These are phyloP conservation scores for Phrynosoma blainvillii DNA, from an alignment of 2,113 vertebrate genomes.

Conservation along the genomic window DNA sequence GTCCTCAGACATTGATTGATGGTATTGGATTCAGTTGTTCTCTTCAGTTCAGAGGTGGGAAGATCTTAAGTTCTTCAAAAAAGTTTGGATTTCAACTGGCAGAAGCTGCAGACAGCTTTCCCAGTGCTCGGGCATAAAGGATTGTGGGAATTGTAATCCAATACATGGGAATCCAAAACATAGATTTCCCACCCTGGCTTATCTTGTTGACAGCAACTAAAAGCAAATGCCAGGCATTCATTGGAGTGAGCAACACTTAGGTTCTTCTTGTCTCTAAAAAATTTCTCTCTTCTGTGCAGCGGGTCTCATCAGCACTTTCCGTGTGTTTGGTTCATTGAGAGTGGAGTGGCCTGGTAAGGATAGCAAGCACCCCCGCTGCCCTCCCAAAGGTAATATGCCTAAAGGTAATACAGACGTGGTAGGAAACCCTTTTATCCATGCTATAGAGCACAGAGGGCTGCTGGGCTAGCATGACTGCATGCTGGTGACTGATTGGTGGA, in stretches of 20 bases:
- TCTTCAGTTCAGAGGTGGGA: background rate
- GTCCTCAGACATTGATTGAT: background rate
- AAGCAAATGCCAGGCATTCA: too few relatives aligned
- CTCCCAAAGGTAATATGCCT: conserved; percentile 99
- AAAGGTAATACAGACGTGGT: conserved; percentile 97
- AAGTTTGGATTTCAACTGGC: background rate
- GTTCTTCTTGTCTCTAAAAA: background rate
- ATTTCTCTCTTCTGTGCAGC: conserved; percentile 71
- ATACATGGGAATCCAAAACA: too few relatives aligned
- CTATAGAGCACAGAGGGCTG: conserved; percentile 70
- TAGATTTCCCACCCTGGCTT: too few relatives aligned
- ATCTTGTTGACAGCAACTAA: too few relatives aligned
- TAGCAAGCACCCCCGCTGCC: conserved; percentile 98
- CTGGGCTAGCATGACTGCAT: conserved; percentile 75
- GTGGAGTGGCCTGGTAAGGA: conserved; percentile 99
- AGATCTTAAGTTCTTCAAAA: too few relatives aligned
- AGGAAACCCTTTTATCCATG: conserved; percentile 81
- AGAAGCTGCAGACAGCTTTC: background rate
- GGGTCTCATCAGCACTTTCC: conserved; percentile 96
- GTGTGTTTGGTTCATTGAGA: conserved; percentile 93
- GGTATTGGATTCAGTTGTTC: background rate
- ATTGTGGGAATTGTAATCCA: background rate
- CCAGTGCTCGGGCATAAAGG: too few relatives aligned
- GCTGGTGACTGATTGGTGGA: conserved; percentile 68
- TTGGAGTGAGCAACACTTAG: too few relatives aligned